Evolutionary conservation across 2,888 invertebrate species (phyloP).

Genomic region (Agonopterix subpropinquella): DNA sequence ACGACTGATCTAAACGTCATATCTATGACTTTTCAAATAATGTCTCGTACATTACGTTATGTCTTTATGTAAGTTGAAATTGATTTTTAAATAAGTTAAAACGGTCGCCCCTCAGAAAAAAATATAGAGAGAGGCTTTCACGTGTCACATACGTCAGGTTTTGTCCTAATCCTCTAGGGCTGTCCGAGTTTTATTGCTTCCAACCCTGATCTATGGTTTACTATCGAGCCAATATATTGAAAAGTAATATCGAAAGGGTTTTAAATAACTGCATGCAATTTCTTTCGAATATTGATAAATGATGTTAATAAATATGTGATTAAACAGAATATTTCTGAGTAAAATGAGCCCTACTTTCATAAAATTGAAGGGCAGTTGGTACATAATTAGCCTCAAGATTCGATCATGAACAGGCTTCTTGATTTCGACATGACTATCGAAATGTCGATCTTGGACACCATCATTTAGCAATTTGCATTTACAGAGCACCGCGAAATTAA

Average conservation of each 20-base stretch:
- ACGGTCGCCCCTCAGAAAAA: constrained; percentile 41
- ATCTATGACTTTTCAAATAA: constrained; percentile 33
- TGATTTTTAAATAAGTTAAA: constrained; percentile 59
- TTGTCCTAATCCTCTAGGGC: constrained; percentile 66
- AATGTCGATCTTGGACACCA: constrained; percentile 39
- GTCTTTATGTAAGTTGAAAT: constrained; percentile 41
- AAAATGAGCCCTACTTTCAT: constrained; percentile 1
- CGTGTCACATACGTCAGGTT: constrained; percentile 69
- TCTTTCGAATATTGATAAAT: not conserved
- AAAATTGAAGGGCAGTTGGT: constrained; percentile 24
- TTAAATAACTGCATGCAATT: constrained; percentile 27
- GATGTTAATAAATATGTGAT: too few species aligned
- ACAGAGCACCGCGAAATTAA: constrained; percentile 46
- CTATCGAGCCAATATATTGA: constrained; percentile 59
- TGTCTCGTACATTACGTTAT: constrained; percentile 30
- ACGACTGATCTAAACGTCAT: constrained; percentile 51
- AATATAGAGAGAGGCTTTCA: constrained; percentile 58
- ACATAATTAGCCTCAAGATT: constrained; percentile 20
- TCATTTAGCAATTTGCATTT: constrained; percentile 57
- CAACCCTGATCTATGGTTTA: constrained; percentile 61
- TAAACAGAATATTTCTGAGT: too few species aligned
- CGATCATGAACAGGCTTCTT: constrained; percentile 28
- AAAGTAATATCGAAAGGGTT: constrained; percentile 47
- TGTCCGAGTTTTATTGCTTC: constrained; percentile 68
- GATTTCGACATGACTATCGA: constrained; percentile 37